A percentile compares a stretch with the other conserved stretches of the same genome.
phyloP scores from a whole-genome alignment of 1,140 invertebrate species.

The Sminthurides bifidus region DNA sequence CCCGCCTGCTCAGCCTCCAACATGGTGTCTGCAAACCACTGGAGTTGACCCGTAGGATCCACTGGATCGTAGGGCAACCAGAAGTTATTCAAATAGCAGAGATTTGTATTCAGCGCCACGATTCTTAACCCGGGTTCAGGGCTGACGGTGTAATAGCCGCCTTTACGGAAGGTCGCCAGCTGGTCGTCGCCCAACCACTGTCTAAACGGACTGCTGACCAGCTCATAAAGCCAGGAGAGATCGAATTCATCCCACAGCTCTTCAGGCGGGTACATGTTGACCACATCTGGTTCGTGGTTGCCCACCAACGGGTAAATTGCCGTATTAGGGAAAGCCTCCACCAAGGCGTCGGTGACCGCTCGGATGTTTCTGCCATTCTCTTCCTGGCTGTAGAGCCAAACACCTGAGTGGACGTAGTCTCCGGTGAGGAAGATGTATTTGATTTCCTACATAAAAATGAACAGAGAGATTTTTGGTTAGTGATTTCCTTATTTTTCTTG shows the following conservation, averaged over 20 bases:
- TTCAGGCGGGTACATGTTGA: constrained; percentile 20
- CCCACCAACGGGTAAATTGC: constrained; percentile 47
- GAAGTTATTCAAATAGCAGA: constrained; percentile 43
- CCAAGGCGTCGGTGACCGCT: constrained; percentile 39
- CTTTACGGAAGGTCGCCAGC: constrained; percentile 35
- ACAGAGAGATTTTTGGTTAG: background rate
- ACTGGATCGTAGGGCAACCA: constrained; percentile 50
- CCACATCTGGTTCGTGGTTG: constrained; percentile 48
- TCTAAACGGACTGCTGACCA: background rate
- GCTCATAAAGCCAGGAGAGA: constrained; percentile 17
- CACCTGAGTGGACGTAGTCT: constrained; percentile 46
- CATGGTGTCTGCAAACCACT: constrained; percentile 48
- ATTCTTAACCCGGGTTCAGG: constrained; percentile 41
- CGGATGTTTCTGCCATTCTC: constrained; percentile 40
- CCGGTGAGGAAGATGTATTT: constrained; percentile 51
- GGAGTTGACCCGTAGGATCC: constrained; percentile 48
- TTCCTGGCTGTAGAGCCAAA: constrained; percentile 16
- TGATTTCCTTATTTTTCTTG: too few relatives aligned
- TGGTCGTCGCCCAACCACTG: constrained; percentile 5
- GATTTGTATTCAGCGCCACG: constrained; percentile 45
- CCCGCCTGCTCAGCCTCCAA: constrained; percentile 44
- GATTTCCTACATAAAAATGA: constrained; percentile 38
- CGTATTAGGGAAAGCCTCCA: constrained; percentile 43
- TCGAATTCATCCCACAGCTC: constrained; percentile 4
- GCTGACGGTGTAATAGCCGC: constrained; percentile 43